Evolutionary conservation across 2,888 invertebrate genomes (phyloP).

Genomic region (Cryptophagus acutangulus): DNA sequence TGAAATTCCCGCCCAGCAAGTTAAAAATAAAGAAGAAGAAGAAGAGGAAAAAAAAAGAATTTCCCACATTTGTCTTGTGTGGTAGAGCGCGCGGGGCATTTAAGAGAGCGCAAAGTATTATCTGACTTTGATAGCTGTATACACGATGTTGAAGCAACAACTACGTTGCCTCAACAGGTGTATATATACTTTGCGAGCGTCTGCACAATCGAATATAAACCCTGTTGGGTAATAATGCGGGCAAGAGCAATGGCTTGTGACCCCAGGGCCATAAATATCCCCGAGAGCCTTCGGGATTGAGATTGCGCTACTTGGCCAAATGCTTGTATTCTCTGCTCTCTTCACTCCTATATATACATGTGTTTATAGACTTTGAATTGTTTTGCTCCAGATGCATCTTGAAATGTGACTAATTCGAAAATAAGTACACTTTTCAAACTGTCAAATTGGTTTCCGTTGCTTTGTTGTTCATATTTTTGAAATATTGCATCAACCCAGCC

Average conservation of each 20-base stretch:
- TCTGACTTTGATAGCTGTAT: slow-evolving; percentile 22
- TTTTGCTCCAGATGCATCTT: slow-evolving; percentile 29
- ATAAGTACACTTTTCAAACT: slow-evolving; percentile 23
- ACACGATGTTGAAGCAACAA: slow-evolving; percentile 22
- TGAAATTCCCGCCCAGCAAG: slow-evolving; percentile 3
- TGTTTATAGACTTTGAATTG: slow-evolving; percentile 19
- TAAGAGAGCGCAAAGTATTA: slow-evolving; percentile 17
- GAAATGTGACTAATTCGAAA: slow-evolving; percentile 26
- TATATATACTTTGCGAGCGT: slow-evolving; percentile 48
- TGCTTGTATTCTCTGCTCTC: slow-evolving; percentile 22
- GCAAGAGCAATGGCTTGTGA: slow-evolving; percentile 50
- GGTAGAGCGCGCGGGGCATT: slow-evolving; percentile 8
- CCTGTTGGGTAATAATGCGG: slow-evolving; percentile 49
- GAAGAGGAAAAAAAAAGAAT: slow-evolving; percentile 14
- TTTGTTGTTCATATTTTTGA: slow-evolving; percentile 25
- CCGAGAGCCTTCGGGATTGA: slow-evolving; percentile 41
- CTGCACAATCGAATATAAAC: slow-evolving; percentile 47
- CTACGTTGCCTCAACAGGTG: slow-evolving; percentile 48
- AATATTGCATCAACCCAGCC: too few relatives aligned
- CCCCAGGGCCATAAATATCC: slow-evolving; percentile 50
- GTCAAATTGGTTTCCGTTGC: slow-evolving; percentile 30
- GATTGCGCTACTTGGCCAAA: slow-evolving; percentile 30
- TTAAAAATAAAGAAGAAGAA: slow-evolving; percentile 6
- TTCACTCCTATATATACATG: slow-evolving; percentile 15
- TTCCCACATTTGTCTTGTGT: slow-evolving; percentile 15